A percentile compares a stretch with the other conserved stretches of the same genome.
Evolutionary conservation across 2,797 vertebrate genomes (phyloP).

Genomic region (Neosilurus mollespiculum): DNA sequence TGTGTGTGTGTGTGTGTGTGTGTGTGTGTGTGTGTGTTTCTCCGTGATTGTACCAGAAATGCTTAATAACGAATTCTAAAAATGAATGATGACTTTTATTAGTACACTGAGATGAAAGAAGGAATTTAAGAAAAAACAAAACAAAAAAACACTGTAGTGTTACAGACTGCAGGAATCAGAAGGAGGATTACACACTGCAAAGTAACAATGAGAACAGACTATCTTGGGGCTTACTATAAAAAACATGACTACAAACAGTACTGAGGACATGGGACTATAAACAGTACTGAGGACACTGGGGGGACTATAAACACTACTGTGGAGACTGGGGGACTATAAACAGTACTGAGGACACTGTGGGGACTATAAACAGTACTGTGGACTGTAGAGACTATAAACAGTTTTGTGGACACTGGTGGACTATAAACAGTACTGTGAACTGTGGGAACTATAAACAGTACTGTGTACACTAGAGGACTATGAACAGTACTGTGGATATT

Average conservation of each 20-base stretch:
- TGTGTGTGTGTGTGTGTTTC: background rate
- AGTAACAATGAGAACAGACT: background rate
- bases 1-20: slow-evolving; percentile 5
- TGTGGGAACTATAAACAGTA: too few relatives aligned
- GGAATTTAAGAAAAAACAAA: background rate
- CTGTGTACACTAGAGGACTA: too few relatives aligned
- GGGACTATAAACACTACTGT: background rate
- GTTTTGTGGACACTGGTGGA: too few relatives aligned
- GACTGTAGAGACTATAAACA: too few relatives aligned
- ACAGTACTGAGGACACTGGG: background rate
- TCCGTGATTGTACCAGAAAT: background rate
- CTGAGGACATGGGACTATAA: too few relatives aligned
- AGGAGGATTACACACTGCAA: background rate
- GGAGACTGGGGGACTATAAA: background rate
- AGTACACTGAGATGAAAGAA: background rate
- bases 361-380: too few relatives aligned
- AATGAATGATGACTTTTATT: background rate
- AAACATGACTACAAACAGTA: background rate
- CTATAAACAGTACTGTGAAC: too few relatives aligned
- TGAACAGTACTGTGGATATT: too few relatives aligned
- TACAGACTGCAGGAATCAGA: background rate
- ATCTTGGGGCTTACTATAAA: background rate
- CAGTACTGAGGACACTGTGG: too few relatives aligned
- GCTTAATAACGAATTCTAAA: background rate
- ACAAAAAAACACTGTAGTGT: background rate